Percentiles rank a stretch among this genome's conserved stretches.
These are phyloP conservation scores for Glaucopsyche alexis DNA, from an alignment of 2,888 invertebrate species.

Conservation along the genomic window DNA sequence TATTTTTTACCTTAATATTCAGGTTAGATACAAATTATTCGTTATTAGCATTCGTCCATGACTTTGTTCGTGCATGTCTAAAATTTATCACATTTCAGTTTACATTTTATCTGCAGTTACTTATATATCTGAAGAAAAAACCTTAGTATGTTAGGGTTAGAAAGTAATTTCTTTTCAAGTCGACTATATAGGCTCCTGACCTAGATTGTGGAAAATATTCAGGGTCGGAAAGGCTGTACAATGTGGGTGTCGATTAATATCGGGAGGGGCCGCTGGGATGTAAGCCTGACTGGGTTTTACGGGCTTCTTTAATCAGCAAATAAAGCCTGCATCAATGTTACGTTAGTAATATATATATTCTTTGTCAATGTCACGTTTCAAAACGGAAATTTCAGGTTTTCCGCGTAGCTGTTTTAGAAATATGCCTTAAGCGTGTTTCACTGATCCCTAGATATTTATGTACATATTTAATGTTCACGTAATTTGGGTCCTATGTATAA, in stretches of 20 bases:
- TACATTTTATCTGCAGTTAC: no score
- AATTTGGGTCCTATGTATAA: no score
- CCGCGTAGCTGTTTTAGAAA: no score
- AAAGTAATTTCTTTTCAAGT: background rate
- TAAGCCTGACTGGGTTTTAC: background rate
- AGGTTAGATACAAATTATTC: background rate
- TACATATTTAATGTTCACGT: no score
- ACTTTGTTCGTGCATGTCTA: background rate
- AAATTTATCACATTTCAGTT: no score
- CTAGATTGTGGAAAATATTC: background rate
- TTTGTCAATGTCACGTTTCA: no score
- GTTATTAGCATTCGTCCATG: background rate
- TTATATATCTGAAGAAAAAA: no score
- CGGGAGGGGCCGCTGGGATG: background rate
- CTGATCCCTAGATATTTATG: no score
- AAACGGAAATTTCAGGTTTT: no score
- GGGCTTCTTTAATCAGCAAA: slow-evolving; percentile 6
- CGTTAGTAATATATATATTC: background rate
- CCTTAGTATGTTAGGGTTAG: background rate
- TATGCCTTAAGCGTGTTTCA: no score
- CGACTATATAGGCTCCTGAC: background rate
- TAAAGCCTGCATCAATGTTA: background rate
- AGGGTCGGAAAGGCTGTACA: background rate
- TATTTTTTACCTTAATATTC: no score
- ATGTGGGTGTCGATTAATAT: slow-evolving; percentile 6